Evolutionary conservation across 1,140 invertebrate genomes (phyloP).

Genomic region (Caerostris darwini): DNA sequence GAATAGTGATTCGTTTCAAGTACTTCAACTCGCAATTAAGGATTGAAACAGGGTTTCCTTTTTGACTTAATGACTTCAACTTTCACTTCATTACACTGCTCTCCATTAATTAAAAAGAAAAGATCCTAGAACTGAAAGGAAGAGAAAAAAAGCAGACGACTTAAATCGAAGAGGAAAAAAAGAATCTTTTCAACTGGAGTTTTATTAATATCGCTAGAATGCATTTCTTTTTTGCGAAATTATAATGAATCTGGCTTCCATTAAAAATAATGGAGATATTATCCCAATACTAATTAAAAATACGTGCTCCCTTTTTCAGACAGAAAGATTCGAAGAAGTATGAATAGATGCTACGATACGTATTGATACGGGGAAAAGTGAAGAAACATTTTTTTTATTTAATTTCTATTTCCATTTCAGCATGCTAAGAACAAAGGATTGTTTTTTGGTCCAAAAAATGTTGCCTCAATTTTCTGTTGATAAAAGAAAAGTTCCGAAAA

Average conservation of each 20-base stretch:
- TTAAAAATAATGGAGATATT: conserved; percentile 18
- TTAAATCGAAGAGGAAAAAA: background rate
- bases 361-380: background rate
- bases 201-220: conserved; percentile 48
- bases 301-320: background rate
- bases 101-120: conserved; percentile 43
- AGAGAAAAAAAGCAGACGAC: background rate
- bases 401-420: background rate
- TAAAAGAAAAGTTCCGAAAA: too few relatives aligned
- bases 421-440: conserved; percentile 2
- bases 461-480: background rate
- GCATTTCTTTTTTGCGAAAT: background rate
- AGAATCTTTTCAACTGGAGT: background rate
- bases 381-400: background rate
- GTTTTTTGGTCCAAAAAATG: background rate
- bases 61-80: conserved; percentile 67
- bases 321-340: background rate
- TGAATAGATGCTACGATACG: background rate
- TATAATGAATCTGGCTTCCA: conserved; percentile 53
- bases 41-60: conserved; percentile 52
- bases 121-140: conserved; percentile 8
- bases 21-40: conserved; percentile 55
- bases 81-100: conserved; percentile 51
- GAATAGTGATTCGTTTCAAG: conserved; percentile 39
- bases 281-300: conserved; percentile 53